Percentiles rank a stretch among this genome's conserved stretches.
Evolutionary conservation across 2,888 invertebrate genomes (phyloP).

Genomic region (Drepanosiphum platanoidis): DNA sequence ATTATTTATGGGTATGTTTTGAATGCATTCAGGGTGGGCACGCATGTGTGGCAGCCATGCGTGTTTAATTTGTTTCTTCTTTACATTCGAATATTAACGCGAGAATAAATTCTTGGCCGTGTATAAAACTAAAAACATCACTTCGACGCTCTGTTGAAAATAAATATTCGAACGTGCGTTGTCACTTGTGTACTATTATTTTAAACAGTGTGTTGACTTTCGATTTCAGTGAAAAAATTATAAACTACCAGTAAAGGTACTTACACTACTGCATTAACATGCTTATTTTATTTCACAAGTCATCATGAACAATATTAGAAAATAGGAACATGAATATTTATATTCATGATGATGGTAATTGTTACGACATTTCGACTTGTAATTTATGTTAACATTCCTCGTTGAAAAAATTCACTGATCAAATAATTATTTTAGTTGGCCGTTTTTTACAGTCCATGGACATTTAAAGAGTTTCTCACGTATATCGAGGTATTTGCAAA

Average conservation of each 20-base stretch:
- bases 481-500: not conserved
- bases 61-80: slow-evolving; percentile 19
- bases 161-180: slow-evolving; percentile 51
- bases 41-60: not conserved
- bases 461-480: no score
- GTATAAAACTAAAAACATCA: slow-evolving; percentile 39
- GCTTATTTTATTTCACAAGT: slow-evolving; percentile 49
- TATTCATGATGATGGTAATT: slow-evolving; percentile 19
- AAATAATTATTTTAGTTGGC: not conserved
- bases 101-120: slow-evolving; percentile 2
- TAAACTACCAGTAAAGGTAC: slow-evolving; percentile 5
- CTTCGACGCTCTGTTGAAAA: slow-evolving; percentile 26
- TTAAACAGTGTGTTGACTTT: slow-evolving; percentile 53
- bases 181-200: slow-evolving; percentile 46
- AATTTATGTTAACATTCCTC: slow-evolving; percentile 8
- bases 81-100: not conserved
- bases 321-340: slow-evolving; percentile 24
- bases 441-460: not conserved
- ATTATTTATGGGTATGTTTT: slow-evolving; percentile 42
- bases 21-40: slow-evolving; percentile 34
- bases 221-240: slow-evolving; percentile 51
- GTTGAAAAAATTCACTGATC: not conserved
- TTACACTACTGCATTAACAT: slow-evolving; percentile 21
- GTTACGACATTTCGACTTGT: slow-evolving; percentile 1
- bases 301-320: slow-evolving; percentile 58